Base-by-base conservation (phyloP, 1,140 invertebrate species). In the Drosophila mauritiana region DNA sequence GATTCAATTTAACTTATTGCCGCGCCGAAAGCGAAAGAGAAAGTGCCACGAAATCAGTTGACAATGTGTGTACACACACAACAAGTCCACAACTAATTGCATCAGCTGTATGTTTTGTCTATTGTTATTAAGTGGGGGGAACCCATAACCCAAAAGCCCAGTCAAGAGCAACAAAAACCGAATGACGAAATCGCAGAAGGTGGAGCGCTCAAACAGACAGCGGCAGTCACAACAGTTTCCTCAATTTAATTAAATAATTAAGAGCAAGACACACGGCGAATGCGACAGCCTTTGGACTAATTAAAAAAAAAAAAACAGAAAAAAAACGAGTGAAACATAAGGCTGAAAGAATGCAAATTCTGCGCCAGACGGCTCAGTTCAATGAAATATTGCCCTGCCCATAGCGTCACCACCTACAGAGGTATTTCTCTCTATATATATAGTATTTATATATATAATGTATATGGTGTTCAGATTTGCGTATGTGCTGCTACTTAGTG, bases 201-300 rank as follows among this genome's bases (percentile, higher is more conserved):
- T 53, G 31, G 17, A 43, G 39, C 17, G 39, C 17, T 10, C 31
- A 1, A 46, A 20, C 40, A 61, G 64, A 69, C 55, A 75, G 48
- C 56, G 59, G 57, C 77, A 65, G 48, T 52, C 59, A 76, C 61
- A 69, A 77, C 74, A 78, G 63, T 86, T 81, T 81, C 52, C 80
- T 81, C 73, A 86, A 88, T 88, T 86, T 75, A 88, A 88, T 86
- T 79, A 88, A 86, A 88, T 76, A 86, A 88, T 86, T 78, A 79
- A 82, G 63, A 65, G 52, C 57, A 59, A 70, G 68, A 70, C 56
- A 48, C 52, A 63, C 27, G n/a, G 43, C 65, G 27, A 36, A 48
- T 34, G 64, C 49, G 67, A 63, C 62, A 54, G 64, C 58, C 25
- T 80, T 80, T 85, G 48, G 48, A 64, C 81, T 73, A 85, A 85